Evolutionary conservation across 1,140 invertebrate species (phyloP), one percentile per base, ranked within the genome.

Genomic region (Euglossa dilemma): DNA sequence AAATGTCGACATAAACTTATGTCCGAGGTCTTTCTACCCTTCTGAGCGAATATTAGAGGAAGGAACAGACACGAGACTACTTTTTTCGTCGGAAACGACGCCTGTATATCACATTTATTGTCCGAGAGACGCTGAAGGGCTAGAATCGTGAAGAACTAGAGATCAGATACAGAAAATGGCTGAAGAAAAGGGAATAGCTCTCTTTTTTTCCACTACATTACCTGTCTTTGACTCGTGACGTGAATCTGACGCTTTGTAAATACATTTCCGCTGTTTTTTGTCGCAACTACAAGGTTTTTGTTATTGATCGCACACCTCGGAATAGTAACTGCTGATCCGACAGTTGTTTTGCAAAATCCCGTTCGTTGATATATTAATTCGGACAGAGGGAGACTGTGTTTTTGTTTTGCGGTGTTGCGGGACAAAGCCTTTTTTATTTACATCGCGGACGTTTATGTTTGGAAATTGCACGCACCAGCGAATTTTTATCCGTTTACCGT

Each of bases 91-190:
- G 28, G 18, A 54, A 56, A 57, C 14, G 36, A 43, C 43, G 70
- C 43, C 36, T 73, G 7, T 57, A 45, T 25, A 45, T 57, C 20
- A 54, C 20, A 18, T 36, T 73, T 28, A 73, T 73, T 73, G 71
- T 73, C 57, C 71, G 12, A 36, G 54, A 73, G 71, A 57, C 43
- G 18, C 36, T 73, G 14, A n/a, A 73, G 45, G 28, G 11, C 20
- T 23, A n/a, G 18, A 36, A 73, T 57, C 18, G 71, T n/a, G 36
- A 23, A 11, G 50, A 73, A 25, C 25, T 20, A 54, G 71, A 57
- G 45, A 57, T 73, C 71, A 73, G 54, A 73, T 57, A 57, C 54
- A 73, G 28, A 45, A 73, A n/a, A 56, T 20, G 54, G 20, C 12
- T 45, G 16, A 45, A 72, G 52, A 54, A 54, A 72, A 72, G 28